These are phyloP conservation scores for Triplophysa bombifrons DNA, from an alignment of 2,797 vertebrate species.

Conservation along the genomic window DNA sequence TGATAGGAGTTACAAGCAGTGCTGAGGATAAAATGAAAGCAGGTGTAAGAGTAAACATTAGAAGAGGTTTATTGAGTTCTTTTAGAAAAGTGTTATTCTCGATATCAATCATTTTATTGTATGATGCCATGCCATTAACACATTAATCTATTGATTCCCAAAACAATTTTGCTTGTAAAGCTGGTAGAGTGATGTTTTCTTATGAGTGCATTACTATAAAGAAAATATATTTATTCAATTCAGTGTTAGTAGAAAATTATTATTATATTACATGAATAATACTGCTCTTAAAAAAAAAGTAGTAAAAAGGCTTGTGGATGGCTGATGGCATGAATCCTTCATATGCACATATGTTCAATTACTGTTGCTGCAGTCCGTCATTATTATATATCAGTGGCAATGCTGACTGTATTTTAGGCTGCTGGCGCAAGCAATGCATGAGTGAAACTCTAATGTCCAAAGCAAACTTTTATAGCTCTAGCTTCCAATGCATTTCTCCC, in stretches of 20 bases:
- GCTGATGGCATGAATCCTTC: neutral
- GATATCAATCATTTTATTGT: neutral
- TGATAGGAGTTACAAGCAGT: neutral
- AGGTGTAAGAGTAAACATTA: neutral
- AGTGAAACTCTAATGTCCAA: conserved; percentile 66
- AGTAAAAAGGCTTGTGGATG: neutral
- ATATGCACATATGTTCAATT: conserved; percentile 7
- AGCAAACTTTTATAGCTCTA: conserved; percentile 56
- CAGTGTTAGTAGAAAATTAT: neutral
- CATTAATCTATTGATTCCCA: neutral
- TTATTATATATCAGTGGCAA: conserved; percentile 51
- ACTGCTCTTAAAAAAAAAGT: too few species aligned
- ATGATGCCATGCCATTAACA: neutral
- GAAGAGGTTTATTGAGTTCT: neutral
- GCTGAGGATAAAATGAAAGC: neutral
- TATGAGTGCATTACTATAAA: neutral
- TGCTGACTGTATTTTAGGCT: conserved; percentile 51
- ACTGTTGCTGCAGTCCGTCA: conserved; percentile 12
- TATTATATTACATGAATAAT: neutral
- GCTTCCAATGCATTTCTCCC: conserved; percentile 60
- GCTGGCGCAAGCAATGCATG: conserved; percentile 64
- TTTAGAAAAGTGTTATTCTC: neutral
- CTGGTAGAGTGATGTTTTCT: neutral
- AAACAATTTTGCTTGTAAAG: neutral
- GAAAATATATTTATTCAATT: neutral